Evolutionary conservation across 2,888 invertebrate genomes (phyloP), one percentile per base, ranked within the genome.

Genomic region (Perithous albicinctus): DNA sequence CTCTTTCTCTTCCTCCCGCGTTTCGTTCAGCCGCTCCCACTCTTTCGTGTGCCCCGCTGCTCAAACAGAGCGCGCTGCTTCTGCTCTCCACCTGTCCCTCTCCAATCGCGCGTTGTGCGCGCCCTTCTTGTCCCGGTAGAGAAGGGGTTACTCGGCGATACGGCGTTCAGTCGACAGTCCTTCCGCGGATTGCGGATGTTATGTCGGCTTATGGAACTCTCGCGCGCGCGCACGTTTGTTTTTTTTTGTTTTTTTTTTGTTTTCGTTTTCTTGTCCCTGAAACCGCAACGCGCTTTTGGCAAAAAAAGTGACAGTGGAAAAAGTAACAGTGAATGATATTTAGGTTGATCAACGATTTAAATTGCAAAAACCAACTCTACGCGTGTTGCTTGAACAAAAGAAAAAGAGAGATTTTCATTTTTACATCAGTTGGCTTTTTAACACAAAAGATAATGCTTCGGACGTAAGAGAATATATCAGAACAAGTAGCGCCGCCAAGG

Each of bases 101-200:
- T 77, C 76, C 48, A 48, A 12, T 46, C 77, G 72, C 79, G 75
- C 51, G 77, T 46, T 74, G 72, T 80, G 75, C 51, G 77, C 78
- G 48, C 81, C 81, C 59, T 69, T 78, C 75, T 72, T 78, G 72
- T 43, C 43, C n/a, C 61, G 29, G 35, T 18, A 72, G 51, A 20
- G 67, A 48, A 56, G 59, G 74, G 63, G 82, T 80, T 61, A 66
- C 74, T 59, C 61, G 73, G 18, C 82, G 35, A 79, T 83, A 51
- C 80, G n/a, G 84, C 78, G 83, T 83, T 79, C 86, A 87, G 75
- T 85, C 86, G 86, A 86, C 90, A 89, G 89, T 91, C 89, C 88
- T 91, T 89, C 89, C 87, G 88, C 82, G 90, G 90, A 84, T 85
- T 87, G 84, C 90, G 91, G 82, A 87, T 89, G 87, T 87, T 85